Base-by-base conservation (phyloP, 2,888 invertebrate genomes). In the Eupithecia pulchellata region DNA sequence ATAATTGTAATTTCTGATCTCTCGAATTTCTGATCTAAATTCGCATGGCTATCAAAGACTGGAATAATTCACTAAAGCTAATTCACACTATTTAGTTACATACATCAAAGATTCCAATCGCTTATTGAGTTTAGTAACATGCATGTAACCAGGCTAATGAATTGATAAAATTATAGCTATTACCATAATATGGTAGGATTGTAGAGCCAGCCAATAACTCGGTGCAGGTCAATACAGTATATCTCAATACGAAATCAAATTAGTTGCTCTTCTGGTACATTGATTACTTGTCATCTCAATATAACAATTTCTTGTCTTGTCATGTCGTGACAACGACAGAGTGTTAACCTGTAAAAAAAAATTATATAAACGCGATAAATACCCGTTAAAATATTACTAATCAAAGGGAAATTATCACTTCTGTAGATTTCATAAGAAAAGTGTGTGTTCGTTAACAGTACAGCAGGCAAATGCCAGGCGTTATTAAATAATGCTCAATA, bases 41-140 rank as follows among this genome's bases (percentile, higher is more conserved):
- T 4, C 52, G 52, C 52, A 25, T 52, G 52, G 52, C 11, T 25
- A 13, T 52, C 25, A 25, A 52, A 52, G 25, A 52, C 52, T 1
- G 25, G 52, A 52, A 52, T 52, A 11, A 25, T 52, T 52, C 52
- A 52, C 11, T 52, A 25, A 25, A 52, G 25, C 52, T n/a, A n/a
- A 52, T 52, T 52, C 52, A 52, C 52, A 25, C n/a, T n/a, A n/a
- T 25, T 25, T 52, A 25, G 52, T 52, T 25, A 25, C 25, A 20
- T 13, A 52, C 52, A 67, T 67, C 67, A 67, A 67, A 62, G 66
- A 67, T 61, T 34, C 25, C 47, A 47, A 61, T 67, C 47, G 47
- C 47, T 67, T 61, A 66, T 47, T 66, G 42, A 66, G 47, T 66
- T 60, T 60, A 32, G 20, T 58, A 60, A 34, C 60, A 61, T 32